Conservation (phyloP, 2,797 vertebrate genomes). For the Darevskia nairensis region DNA sequence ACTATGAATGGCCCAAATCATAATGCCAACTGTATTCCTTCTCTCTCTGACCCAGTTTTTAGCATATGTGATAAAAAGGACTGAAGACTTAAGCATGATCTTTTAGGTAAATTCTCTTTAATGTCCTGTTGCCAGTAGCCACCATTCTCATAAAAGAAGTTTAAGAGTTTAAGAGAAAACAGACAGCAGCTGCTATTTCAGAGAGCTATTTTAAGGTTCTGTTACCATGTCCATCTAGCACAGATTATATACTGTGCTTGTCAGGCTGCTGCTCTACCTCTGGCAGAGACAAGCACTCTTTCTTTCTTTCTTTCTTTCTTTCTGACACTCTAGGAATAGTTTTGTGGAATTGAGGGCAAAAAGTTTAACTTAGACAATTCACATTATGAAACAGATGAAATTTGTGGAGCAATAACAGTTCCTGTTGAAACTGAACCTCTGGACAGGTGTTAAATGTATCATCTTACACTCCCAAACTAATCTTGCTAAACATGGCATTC, state of each 20-base stretch:
- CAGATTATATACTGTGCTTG: constrained; percentile 8
- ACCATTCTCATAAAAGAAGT: constrained; percentile 25
- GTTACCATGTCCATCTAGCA: not conserved
- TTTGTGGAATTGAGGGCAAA: not conserved
- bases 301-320: not conserved
- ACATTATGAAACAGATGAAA: not conserved
- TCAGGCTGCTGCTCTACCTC: constrained; percentile 7
- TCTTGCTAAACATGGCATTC: not conserved
- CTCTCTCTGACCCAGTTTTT: too few species aligned
- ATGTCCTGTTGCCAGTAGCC: not conserved
- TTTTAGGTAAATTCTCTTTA: not conserved
- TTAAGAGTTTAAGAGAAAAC: not conserved
- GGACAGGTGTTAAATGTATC: not conserved
- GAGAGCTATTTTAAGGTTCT: not conserved
- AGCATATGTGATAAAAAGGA: too few species aligned
- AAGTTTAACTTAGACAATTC: not conserved
- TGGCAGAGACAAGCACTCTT: not conserved
- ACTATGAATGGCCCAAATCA: too few species aligned
- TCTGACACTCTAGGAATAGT: not conserved
- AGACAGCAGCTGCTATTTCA: constrained; percentile 16
- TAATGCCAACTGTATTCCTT: too few species aligned
- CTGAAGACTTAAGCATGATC: too few species aligned
- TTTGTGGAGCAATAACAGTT: not conserved
- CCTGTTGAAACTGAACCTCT: not conserved
- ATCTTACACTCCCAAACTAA: not conserved